Base-by-base conservation (phyloP, 2,113 vertebrate species). In the Gadus chalcogrammus region DNA sequence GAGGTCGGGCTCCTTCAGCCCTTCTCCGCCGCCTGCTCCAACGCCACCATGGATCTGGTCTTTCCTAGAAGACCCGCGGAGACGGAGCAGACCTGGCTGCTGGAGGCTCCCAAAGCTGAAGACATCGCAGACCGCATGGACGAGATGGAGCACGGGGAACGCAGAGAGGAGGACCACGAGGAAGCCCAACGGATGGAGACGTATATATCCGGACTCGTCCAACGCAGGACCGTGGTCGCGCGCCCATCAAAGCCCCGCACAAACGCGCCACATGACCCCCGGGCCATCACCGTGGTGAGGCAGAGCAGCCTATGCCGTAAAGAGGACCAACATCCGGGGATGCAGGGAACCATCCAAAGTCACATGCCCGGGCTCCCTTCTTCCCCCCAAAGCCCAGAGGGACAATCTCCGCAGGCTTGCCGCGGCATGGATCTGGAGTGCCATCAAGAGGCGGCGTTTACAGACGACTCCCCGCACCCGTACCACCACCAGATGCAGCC, bases 201-300 rank as follows among this genome's bases (percentile, higher is more conserved):
- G 60, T 95, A 94, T 79, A 95, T 95, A 78, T 82, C 90, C 13
- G 90, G 91, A 31, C 84, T 95, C 52, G 88, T 95, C 75, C 93
- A 94, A 56, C 91, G 92, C 1, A 86, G 91, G 66, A 88, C 86
- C 59, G 67, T 86, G 38, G 86, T 90, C 12, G 83, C 84, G 0
- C 85, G 93, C 13, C 85, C 90, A 22, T 87, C 86, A 53, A 94
- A 93, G 72, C 93, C 93, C 9, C 91, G 92, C 53, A 93, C 93
- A 1, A 93, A 90, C 61, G 84, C 92, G 28, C 80, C 81, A 24
- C 80, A 88, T 0, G 91, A 93, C 17, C 16, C n/a, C 63, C 77
- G 88, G 73, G 89, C 72, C 61, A 68, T 74, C 9, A 69, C 42
- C 64, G 80, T 90, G 71, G 79, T 71, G 60, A 53, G 91, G 68